Conservation (phyloP, 2,888 invertebrate species). For the Athalia rosae region DNA sequence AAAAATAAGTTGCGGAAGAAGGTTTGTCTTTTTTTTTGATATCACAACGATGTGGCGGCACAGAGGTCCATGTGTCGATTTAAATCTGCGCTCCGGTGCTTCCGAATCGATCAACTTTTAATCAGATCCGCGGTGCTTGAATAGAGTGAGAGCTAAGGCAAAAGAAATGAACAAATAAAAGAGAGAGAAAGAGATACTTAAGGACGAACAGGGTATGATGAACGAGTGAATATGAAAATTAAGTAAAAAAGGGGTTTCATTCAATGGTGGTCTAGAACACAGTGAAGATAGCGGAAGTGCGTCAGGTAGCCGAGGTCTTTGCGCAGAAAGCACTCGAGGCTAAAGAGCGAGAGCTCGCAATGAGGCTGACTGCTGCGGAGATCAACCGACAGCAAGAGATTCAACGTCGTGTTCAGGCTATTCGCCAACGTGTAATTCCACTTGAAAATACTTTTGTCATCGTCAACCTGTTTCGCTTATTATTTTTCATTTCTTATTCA, state of each 20-base stretch:
- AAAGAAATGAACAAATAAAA: conserved; percentile 23
- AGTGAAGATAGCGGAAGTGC: conserved; percentile 82
- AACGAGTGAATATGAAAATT: conserved; percentile 4
- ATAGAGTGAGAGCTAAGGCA: conserved; percentile 23
- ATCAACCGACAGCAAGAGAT: conserved; percentile 90
- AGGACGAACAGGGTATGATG: no score
- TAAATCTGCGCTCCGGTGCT: no score
- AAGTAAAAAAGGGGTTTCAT: conserved; percentile 39
- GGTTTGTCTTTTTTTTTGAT: no score
- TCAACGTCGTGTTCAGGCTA: conserved; percentile 88
- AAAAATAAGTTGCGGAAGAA: no score
- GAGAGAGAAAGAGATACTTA: conserved; percentile 8
- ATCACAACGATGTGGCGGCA: no score
- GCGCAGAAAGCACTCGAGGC: conserved; percentile 81
- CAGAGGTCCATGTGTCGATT: no score
- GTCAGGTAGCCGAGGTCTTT: conserved; percentile 80
- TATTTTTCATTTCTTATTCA: neutral
- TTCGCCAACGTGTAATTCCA: conserved; percentile 87
- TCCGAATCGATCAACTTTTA: no score
- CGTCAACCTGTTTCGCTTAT: conserved; percentile 9
- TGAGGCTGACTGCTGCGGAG: conserved; percentile 87
- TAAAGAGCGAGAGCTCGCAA: conserved; percentile 76
- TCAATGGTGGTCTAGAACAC: conserved; percentile 75
- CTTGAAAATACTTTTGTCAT: conserved; percentile 27
- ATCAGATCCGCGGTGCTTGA: no score